These are phyloP conservation scores for Sphenodon punctatus DNA, from an alignment of 2,797 vertebrate genomes.

Conservation along the genomic window DNA sequence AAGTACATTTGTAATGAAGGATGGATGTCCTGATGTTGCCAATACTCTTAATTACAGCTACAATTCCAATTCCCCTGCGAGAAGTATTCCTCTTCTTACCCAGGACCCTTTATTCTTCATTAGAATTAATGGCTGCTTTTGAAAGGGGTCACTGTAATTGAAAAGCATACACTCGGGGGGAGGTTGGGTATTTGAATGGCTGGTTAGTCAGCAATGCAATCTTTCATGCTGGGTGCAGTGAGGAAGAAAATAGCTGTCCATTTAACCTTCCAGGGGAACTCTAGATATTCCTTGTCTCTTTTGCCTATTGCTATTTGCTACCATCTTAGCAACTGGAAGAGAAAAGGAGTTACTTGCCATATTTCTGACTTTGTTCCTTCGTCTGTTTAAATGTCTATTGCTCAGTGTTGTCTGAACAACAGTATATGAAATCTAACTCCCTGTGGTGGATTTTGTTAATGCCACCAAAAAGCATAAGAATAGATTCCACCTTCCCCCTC, in stretches of 20 bases:
- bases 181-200: too few species aligned
- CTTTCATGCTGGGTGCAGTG: background rate
- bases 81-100: background rate
- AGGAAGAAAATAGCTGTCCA: background rate
- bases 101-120: background rate
- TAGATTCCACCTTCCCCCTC: background rate
- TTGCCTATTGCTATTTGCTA: background rate
- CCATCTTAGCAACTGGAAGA: too few species aligned
- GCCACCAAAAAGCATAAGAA: background rate
- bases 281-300: background rate
- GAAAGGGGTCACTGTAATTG: background rate
- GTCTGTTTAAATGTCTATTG: background rate
- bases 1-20: background rate
- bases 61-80: background rate
- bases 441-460: conserved; percentile 10
- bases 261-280: background rate
- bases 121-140: background rate
- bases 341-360: too few species aligned
- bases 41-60: background rate
- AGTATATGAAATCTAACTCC: background rate
- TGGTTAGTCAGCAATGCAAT: background rate
- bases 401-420: background rate
- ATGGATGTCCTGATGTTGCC: background rate
- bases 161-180: background rate
- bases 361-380: too few species aligned